Evolutionary conservation across 2,113 vertebrate species (phyloP).

Genomic region (Chionodraco myersi): DNA sequence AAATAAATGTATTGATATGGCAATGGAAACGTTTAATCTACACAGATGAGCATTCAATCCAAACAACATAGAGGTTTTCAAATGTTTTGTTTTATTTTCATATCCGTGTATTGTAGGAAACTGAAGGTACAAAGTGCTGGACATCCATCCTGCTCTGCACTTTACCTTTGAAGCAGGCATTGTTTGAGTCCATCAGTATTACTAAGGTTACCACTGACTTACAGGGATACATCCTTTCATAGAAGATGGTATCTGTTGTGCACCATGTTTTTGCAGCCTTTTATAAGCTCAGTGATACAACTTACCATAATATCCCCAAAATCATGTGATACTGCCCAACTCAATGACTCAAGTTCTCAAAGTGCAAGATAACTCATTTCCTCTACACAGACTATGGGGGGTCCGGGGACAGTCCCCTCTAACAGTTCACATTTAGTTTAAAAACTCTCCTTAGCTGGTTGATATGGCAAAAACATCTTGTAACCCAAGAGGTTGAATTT

Average conservation of each 20-base stretch:
- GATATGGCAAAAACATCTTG: not conserved
- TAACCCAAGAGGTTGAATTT: not conserved
- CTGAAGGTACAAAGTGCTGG: constrained; percentile 43
- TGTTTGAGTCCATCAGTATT: not conserved
- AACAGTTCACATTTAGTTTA: fast-evolving
- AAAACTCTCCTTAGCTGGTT: not conserved
- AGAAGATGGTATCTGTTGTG: not conserved
- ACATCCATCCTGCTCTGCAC: constrained; percentile 15
- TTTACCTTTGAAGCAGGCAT: constrained; percentile 26
- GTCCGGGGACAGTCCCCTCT: not conserved
- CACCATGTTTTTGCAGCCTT: not conserved
- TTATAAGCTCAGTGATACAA: not conserved
- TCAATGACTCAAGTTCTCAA: not conserved
- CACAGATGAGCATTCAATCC: not conserved
- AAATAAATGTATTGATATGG: not conserved
- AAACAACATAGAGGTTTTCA: not conserved
- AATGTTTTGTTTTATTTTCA: constrained; percentile 39
- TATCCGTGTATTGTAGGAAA: constrained; percentile 50
- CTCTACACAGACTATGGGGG: not conserved
- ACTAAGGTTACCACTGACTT: not conserved
- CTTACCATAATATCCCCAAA: not conserved
- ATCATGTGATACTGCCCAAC: not conserved
- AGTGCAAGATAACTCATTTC: too few species aligned
- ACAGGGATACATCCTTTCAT: constrained; percentile 3
- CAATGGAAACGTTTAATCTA: not conserved